Base-by-base conservation (phyloP, 2,888 invertebrate genomes). In the Orgyia antiqua region DNA sequence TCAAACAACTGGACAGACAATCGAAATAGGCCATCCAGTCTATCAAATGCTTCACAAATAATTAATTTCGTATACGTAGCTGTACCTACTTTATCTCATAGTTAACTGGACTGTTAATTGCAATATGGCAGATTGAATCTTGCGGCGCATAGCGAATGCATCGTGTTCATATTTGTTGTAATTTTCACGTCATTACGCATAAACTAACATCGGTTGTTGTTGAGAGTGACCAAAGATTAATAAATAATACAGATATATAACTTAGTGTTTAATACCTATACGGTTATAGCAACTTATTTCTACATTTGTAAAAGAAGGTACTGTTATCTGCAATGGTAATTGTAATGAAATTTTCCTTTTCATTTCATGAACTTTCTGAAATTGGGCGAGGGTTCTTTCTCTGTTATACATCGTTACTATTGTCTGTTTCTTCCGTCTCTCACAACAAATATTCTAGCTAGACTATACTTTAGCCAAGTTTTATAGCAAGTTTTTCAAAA, bases 131-230 rank as follows among this genome's bases (percentile, higher is more conserved):
- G 63, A 73, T 75, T 74, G 68, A 62, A 72, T 70, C 62, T 67
- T 70, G 72, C 62, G 68, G 69, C 63, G 45, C 51, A 31, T 24
- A 35, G 46, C 45, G 48, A 52, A 58, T 56, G 50, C 53, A 43
- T 54, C 27, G 40, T 36, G 53, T 45, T 62, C 67, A 58, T 69
- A 66, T 72, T 69, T 64, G 68, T 67, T 60, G 76, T 73, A 78
- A 80, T 80, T 79, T 80, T 76, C 78, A 76, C 78, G 70, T 79
- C 74, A 75, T 77, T 78, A 75, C 56, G 60, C 52, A 63, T 73
- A 67, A 66, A 62, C 33, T 39, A 45, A 41, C 66, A 53, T 53
- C 56, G 53, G 52, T 47, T 70, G 71, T 67, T 62, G 58, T 70
- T 76, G 67, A 74, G 76, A 74, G 74, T 56, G 34, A 45, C 34